Base-by-base conservation (phyloP, 1,140 invertebrate genomes). In the Araneus ventricosus region DNA sequence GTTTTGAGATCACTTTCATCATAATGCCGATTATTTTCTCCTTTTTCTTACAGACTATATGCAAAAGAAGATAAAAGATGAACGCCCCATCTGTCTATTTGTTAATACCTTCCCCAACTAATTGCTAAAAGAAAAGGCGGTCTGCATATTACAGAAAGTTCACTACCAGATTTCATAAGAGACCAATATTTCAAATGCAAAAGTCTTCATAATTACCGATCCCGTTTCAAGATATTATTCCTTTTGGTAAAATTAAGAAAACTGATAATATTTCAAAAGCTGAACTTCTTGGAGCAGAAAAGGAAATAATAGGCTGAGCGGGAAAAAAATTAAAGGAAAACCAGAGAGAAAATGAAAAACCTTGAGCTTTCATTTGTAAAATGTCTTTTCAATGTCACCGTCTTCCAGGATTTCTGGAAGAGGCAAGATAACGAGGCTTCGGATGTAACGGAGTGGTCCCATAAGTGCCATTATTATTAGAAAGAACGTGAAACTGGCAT, bases 231-330 rank as follows among this genome's bases (percentile, higher is more conserved):
- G 70, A 75, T 75, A 75, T 75, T 75, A 75, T 75, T 75, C 70
- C 70, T 75, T 75, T 75, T 75, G 70, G 70, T 34, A 8, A 30
- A 75, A 75, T 75, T 75, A 75, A 75, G 70, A 34, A 63, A 37
- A 75, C 70, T 75, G 70, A 75, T 75, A 75, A 75, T 75, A 75
- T 75, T 75, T 75, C 70, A 75, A 75, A 75, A 37, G 30, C 22
- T 75, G 30, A 20, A 37, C 30, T 75, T 75, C 70, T 75, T 75
- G 34, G 34, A 75, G 70, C 27, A 75, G 30, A 75, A 20, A 75
- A 34, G 34, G 34, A 37, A 20, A 75, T 75, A 75, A 75, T 37
- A 75, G 70, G 70, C 34, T 5, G 20, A 67, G 63, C n/a, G 14
- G 63, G 8, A 30, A 67, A 67, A 67, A 67, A 67, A 27, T 6